phyloP scores from a whole-genome alignment of 2,797 vertebrate species.

The Lutjanus argentimaculatus region DNA sequence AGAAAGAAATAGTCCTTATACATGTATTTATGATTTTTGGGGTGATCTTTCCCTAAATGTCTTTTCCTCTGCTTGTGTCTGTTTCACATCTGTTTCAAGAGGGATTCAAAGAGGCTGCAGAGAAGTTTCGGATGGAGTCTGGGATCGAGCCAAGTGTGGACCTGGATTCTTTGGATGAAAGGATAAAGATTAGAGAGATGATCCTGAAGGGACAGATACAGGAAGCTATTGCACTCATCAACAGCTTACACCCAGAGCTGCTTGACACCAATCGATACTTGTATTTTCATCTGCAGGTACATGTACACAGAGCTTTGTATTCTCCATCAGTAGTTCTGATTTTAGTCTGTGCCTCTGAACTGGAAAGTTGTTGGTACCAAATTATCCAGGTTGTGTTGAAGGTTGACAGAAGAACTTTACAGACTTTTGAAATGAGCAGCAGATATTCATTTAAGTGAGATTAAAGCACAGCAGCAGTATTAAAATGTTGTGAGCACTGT shows the following conservation, averaged over 20 bases:
- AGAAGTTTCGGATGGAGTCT: slow-evolving; percentile 98
- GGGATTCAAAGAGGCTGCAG: slow-evolving; percentile 98
- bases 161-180: slow-evolving; percentile 95
- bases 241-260: slow-evolving; percentile 95
- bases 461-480: neutral
- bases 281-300: slow-evolving; percentile 96
- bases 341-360: neutral
- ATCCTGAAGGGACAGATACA: slow-evolving; percentile 98
- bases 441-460: neutral
- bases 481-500: neutral
- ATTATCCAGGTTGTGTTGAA: neutral
- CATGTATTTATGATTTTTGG: too few relatives aligned
- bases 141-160: slow-evolving; percentile 98
- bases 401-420: neutral
- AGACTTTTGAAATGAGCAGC: neutral
- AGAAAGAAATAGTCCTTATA: too few relatives aligned
- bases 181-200: slow-evolving; percentile 98
- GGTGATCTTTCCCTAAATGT: neutral
- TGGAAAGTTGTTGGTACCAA: neutral
- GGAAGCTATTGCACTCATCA: slow-evolving; percentile 95
- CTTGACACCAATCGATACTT: slow-evolving; percentile 96
- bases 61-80: slow-evolving; percentile 6
- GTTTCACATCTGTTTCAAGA: slow-evolving; percentile 80
- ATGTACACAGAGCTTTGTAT: neutral
- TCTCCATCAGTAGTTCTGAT: neutral